phyloP scores from a whole-genome alignment of 2,888 invertebrate genomes.

The Acanthosoma haemorrhoidale region DNA sequence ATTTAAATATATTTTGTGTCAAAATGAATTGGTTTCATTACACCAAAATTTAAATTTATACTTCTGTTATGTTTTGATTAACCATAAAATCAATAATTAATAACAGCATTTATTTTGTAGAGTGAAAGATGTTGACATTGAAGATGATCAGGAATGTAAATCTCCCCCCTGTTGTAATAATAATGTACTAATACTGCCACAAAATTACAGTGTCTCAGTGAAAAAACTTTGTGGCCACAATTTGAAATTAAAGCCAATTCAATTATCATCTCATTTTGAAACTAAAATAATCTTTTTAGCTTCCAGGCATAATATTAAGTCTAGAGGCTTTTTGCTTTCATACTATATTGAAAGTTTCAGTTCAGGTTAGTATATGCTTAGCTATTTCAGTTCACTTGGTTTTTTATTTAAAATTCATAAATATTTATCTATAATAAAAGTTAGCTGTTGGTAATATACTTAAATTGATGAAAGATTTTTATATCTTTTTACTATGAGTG shows the following conservation, averaged over 20 bases:
- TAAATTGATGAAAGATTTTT: no score
- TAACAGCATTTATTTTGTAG: slow-evolving; percentile 33
- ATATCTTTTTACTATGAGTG: no score
- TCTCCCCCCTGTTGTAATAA: slow-evolving; percentile 41
- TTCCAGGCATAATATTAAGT: slow-evolving; percentile 34
- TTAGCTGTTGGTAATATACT: no score
- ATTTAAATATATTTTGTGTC: no score
- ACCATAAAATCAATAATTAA: no score
- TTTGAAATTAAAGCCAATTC: slow-evolving; percentile 21
- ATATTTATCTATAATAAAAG: no score
- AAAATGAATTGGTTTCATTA: not conserved
- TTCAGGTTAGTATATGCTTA: slow-evolving; percentile 2
- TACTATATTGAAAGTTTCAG: slow-evolving; percentile 33
- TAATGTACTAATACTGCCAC: slow-evolving; percentile 41
- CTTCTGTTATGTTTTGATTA: not conserved
- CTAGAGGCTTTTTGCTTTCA: slow-evolving; percentile 40
- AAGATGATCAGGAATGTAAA: slow-evolving; percentile 40
- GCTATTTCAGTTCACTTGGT: no score
- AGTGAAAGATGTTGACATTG: slow-evolving; percentile 41
- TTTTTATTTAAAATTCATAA: no score
- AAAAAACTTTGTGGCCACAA: slow-evolving; percentile 32
- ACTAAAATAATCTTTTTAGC: slow-evolving; percentile 39
- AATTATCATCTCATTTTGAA: slow-evolving; percentile 16
- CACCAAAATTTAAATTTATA: not conserved
- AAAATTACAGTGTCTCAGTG: slow-evolving; percentile 35